Conservation (phyloP, 2,113 vertebrate species). For the Tapirus terrestris region DNA sequence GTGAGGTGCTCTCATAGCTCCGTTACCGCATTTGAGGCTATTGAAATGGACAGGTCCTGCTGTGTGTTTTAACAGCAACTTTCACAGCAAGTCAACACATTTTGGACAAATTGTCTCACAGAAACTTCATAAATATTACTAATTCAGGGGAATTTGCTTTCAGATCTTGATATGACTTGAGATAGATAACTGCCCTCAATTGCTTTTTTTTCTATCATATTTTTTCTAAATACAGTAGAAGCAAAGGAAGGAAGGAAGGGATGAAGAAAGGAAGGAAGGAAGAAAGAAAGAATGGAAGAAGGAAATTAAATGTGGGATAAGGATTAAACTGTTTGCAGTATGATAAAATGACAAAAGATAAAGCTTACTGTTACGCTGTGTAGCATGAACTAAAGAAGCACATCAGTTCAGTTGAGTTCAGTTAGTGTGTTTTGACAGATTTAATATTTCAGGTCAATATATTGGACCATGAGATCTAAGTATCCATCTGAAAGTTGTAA, state of each 20-base stretch:
- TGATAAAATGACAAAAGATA: conserved; percentile 29
- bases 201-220: background rate
- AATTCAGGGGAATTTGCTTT: conserved; percentile 42
- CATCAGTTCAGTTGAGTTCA: conserved; percentile 61
- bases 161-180: background rate
- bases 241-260: background rate
- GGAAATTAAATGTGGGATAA: background rate
- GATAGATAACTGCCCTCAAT: background rate
- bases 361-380: conserved; percentile 45
- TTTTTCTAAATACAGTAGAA: background rate
- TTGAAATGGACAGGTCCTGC: background rate
- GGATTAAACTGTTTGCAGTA: background rate
- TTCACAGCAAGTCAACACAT: background rate
- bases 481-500: conserved; percentile 76
- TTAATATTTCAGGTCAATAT: conserved; percentile 75
- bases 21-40: background rate
- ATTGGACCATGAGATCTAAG: conserved; percentile 57
- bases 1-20: background rate
- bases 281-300: background rate
- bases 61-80: conserved; percentile 8
- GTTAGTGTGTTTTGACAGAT: conserved; percentile 72
- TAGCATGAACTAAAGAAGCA: conserved; percentile 47
- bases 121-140: background rate
- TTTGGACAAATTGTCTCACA: background rate
- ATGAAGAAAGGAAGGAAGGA: background rate